Evolutionary conservation across 2,888 invertebrate species (phyloP).

Genomic region (Drosophila paranaensis): DNA sequence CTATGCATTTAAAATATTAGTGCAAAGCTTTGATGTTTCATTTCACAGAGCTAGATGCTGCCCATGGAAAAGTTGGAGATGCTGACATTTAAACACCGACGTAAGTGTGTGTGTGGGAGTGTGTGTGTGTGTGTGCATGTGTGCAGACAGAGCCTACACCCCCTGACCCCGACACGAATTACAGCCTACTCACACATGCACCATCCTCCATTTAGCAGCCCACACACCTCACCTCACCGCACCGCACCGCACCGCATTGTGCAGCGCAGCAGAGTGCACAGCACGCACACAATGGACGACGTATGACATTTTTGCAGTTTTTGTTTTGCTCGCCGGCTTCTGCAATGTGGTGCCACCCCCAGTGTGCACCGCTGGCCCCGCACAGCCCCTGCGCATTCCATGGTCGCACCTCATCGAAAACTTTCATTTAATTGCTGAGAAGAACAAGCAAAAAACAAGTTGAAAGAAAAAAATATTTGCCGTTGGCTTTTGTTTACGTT

Average conservation of each 20-base stretch:
- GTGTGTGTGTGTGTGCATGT: slow-evolving; percentile 3
- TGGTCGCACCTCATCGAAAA: slow-evolving; percentile 67
- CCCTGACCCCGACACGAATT: slow-evolving; percentile 47
- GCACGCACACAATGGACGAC: slow-evolving; percentile 51
- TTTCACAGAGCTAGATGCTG: not conserved
- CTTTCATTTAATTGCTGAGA: slow-evolving; percentile 76
- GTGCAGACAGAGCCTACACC: slow-evolving; percentile 20
- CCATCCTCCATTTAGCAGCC: not conserved
- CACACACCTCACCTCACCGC: slow-evolving; percentile 14
- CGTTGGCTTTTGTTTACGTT: slow-evolving; percentile 76
- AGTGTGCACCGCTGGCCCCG: not conserved
- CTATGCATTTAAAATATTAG: too few relatives aligned
- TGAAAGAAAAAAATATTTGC: slow-evolving; percentile 53
- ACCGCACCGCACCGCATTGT: slow-evolving; percentile 2
- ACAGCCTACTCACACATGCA: slow-evolving; percentile 4
- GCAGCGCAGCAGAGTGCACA: not conserved
- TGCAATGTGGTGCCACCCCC: slow-evolving; percentile 44
- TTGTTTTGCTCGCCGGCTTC: slow-evolving; percentile 79
- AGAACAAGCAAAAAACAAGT: slow-evolving; percentile 62
- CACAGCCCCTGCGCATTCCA: slow-evolving; percentile 27
- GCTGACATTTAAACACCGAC: slow-evolving; percentile 16
- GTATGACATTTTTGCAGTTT: slow-evolving; percentile 76
- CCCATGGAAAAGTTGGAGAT: slow-evolving; percentile 8
- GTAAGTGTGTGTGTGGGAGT: slow-evolving; percentile 4
- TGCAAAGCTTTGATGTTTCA: not conserved